Evolutionary conservation across 2,888 invertebrate genomes (phyloP), one percentile per base, ranked within the genome.

Genomic region (Rotaria sp.): DNA sequence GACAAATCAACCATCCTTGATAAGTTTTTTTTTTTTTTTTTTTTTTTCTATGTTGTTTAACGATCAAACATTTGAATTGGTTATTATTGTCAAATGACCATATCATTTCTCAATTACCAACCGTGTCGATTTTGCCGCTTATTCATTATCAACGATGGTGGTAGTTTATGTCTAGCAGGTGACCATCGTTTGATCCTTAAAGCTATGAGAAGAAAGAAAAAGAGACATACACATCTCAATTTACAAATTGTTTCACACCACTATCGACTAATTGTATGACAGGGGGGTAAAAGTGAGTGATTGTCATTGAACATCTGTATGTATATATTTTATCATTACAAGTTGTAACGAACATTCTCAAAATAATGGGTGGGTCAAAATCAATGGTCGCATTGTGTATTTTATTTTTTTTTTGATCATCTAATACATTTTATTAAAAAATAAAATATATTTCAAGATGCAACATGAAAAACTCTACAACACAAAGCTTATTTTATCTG

Each of bases 111-210:
- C 67, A 35, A 67, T 67, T 38, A 67, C 35, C 67, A 38, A 67
- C 67, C 67, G 67, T 67, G 67, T 67, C 67, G 67, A 67, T 67
- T 35, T 67, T 67, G 67, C 67, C 67, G 67, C 67, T 67, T 67
- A 67, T 67, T 67, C 67, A 67, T 67, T 67, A 67, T 67, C 67
- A 67, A 67, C 67, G 15, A 38, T 67, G 67, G 67, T 67, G 67
- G 67, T 67, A 38, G 67, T 67, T 67, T 67, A 67, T 38, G 30
- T 67, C 67, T 67, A 30, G 67, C 67, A 67, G 67, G 67, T 67
- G 67, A 67, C 67, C 8, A 67, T 67, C 67, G 26, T 67, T 67
- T 67, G 67, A 67, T 67, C 67, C 67, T 35, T 67, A 8, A 30
- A 67, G 35, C 67, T 35, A 67, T 67, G 67, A 26, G 24, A 10